These are phyloP conservation scores for Cantharis nigra DNA, from an alignment of 2,888 invertebrate species.

Conservation along the genomic window DNA sequence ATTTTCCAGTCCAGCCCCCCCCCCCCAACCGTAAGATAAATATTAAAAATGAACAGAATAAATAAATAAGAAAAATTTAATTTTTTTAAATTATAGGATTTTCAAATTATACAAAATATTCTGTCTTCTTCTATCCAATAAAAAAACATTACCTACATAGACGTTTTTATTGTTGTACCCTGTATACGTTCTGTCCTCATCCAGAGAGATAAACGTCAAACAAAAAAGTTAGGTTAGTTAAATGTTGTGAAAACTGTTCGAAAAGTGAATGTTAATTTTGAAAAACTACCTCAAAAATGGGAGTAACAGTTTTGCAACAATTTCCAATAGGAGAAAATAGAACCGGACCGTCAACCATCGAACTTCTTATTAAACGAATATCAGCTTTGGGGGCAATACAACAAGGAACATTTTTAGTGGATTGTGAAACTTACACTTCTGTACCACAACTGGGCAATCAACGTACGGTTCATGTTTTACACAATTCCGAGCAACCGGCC, in stretches of 20 bases:
- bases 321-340: slow-evolving; percentile 88
- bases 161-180: not conserved
- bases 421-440: slow-evolving; percentile 91
- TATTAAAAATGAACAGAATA: no score
- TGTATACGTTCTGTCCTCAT: not conserved
- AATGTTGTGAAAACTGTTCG: not conserved
- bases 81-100: no score
- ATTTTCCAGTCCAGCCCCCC: no score
- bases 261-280: not conserved
- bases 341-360: slow-evolving; percentile 89
- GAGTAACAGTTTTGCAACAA: slow-evolving; percentile 77
- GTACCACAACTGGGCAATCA: slow-evolving; percentile 76
- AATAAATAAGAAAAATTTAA: no score
- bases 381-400: slow-evolving; percentile 84
- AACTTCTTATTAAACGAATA: slow-evolving; percentile 83
- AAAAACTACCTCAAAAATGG: slow-evolving; percentile 57
- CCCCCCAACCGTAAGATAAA: no score
- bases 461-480: slow-evolving; percentile 88
- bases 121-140: no score
- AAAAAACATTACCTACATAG: no score
- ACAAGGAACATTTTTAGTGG: slow-evolving; percentile 89
- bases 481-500: slow-evolving; percentile 94
- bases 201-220: not conserved
- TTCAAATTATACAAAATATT: no score
- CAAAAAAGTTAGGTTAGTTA: not conserved